Evolutionary conservation across 2,888 invertebrate genomes (phyloP).

Genomic region (Diarsia dahlii): DNA sequence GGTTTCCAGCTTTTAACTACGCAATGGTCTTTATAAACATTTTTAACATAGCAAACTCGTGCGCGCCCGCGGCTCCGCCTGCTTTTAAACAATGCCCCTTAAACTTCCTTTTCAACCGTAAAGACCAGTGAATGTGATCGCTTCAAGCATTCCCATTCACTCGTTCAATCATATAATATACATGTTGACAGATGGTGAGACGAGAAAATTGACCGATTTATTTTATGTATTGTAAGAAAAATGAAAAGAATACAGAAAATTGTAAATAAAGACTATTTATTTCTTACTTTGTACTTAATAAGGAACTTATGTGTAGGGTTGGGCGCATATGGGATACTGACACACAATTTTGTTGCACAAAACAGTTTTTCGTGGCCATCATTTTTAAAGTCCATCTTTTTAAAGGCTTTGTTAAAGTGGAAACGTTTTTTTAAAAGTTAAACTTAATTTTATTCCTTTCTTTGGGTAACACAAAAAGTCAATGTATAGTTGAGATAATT

Average conservation of each 20-base stretch:
- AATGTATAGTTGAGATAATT: background rate
- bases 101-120: constrained; percentile 25
- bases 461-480: background rate
- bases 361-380: constrained; percentile 16
- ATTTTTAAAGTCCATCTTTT: background rate
- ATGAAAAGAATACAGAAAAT: constrained; percentile 51
- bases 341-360: constrained; percentile 17
- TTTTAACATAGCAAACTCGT: constrained; percentile 38
- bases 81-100: constrained; percentile 41
- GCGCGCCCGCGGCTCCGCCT: constrained; percentile 40
- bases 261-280: constrained; percentile 80
- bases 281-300: constrained; percentile 79
- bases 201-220: constrained; percentile 50
- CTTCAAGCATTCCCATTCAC: constrained; percentile 54
- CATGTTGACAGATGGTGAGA: constrained; percentile 60
- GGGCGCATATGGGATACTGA: constrained; percentile 32
- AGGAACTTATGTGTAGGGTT: constrained; percentile 63
- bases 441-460: constrained; percentile 19
- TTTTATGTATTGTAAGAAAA: constrained; percentile 54
- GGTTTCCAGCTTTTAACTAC: background rate
- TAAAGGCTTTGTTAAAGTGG: constrained; percentile 14
- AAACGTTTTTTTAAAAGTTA: constrained; percentile 1
- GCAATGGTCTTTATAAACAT: constrained; percentile 8
- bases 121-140: constrained; percentile 44
- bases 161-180: constrained; percentile 51